Evolutionary conservation across 2,888 invertebrate genomes (phyloP), one percentile per base, ranked within the genome.

Genomic region (Microplitis deprimator): DNA sequence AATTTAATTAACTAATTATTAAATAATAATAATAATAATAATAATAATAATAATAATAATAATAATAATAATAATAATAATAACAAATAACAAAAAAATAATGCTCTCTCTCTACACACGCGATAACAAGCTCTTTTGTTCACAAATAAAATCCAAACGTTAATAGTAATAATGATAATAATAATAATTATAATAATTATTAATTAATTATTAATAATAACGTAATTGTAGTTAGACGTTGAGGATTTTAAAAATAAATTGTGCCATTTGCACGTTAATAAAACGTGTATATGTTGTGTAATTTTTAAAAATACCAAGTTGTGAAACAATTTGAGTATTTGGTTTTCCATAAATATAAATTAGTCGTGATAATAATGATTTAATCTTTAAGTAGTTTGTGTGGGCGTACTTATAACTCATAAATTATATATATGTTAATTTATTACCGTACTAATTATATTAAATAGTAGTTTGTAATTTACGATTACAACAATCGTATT

Each of bases 41-140:
- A 50, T 50, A 50, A 13, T 50, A 50, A 50, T 50, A 8, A 10
- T 10, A 50, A 10, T 50, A 16, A 39, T 75, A 76, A 16, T 67
- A 75, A 72, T 74, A 68, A 50, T 13, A 13, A 13, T 50, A 50
- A 50, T 50, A 50, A 13, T 50, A 50, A 50, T 50, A 8, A 10
- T 10, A 50, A 10, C n/a, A n/a, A n/a, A n/a, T 3, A 50, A 7
- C 10, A 50, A 50, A 50, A 6, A 50, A 50, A 13, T 8, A 13
- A 50, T 13, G 50, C 50, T 50, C 29, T 29, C 29, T 29, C 29
- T 29, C 50, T 50, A 74, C 13, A 79, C 50, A 68, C 73, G 68
- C 65, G 65, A 68, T 73, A 64, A 77, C 79, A 74, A 81, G 74
- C 77, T 79, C 67, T 71, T 65, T 78, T 79, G 77, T 80, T 82